Conservation (phyloP, 1,140 invertebrate species). For the Metopolophium dirhodum region DNA sequence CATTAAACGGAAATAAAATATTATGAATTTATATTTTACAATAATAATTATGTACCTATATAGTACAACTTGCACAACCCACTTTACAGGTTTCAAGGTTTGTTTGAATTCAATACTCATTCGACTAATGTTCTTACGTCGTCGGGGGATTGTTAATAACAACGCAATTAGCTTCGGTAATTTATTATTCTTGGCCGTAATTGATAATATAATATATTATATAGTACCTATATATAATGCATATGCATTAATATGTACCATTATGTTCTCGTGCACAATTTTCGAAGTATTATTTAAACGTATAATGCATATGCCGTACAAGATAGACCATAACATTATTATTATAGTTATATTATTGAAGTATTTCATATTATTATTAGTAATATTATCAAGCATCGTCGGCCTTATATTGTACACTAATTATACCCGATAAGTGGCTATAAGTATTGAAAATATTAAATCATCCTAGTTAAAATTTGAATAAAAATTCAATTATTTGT, state of each 20-base stretch:
- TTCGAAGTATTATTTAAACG: neutral
- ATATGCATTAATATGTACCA: too few species aligned
- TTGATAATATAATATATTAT: neutral
- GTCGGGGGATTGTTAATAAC: neutral
- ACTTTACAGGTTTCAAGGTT: neutral
- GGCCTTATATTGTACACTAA: too few species aligned
- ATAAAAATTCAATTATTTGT: neutral
- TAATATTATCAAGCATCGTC: neutral
- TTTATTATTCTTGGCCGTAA: constrained; percentile 1
- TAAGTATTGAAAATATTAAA: neutral
- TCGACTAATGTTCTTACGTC: constrained; percentile 7
- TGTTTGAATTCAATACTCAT: neutral
- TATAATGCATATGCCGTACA: neutral
- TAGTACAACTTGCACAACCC: neutral
- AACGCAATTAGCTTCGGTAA: neutral
- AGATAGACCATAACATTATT: neutral
- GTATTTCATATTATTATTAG: neutral
- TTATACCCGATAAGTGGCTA: neutral
- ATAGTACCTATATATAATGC: neutral
- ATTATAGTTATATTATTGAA: neutral
- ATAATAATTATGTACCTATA: neutral
- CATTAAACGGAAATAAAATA: neutral
- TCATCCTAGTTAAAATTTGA: neutral
- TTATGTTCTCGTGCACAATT: neutral
- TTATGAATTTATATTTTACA: neutral